Percentiles rank a stretch among this genome's conserved stretches.
These are phyloP conservation scores for Dendrocopos noguchii DNA, from an alignment of 2,113 vertebrate species.

Conservation along the genomic window DNA sequence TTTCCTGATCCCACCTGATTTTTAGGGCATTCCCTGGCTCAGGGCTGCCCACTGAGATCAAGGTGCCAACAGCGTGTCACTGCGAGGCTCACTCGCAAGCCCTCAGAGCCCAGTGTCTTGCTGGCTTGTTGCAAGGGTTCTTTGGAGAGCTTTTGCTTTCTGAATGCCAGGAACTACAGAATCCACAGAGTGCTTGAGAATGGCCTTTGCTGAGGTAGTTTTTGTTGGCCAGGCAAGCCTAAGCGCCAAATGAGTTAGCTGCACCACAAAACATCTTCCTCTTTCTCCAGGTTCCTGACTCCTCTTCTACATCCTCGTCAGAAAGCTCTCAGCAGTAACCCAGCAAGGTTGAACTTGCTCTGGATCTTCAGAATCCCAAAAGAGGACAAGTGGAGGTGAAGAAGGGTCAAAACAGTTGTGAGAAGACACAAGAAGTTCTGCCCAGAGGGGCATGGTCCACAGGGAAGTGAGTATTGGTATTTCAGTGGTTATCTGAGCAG, in stretches of 20 bases:
- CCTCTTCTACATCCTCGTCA: neutral
- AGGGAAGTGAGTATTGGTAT: neutral
- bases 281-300: slow-evolving; percentile 25
- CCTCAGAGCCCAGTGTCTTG: neutral
- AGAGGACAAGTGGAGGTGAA: neutral
- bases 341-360: neutral
- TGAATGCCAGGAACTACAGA: slow-evolving; percentile 5
- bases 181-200: slow-evolving; percentile 3
- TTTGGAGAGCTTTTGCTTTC: slow-evolving; percentile 4
- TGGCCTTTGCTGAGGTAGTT: slow-evolving; percentile 56
- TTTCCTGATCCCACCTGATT: neutral
- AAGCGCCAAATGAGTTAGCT: neutral
- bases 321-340: neutral
- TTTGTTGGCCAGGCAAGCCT: slow-evolving; percentile 38
- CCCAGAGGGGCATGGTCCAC: neutral
- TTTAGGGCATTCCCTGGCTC: neutral
- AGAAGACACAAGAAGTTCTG: neutral
- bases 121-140: neutral
- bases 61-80: neutral
- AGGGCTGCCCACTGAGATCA: neutral
- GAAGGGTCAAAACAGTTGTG: neutral
- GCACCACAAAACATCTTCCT: neutral
- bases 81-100: neutral
- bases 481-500: neutral
- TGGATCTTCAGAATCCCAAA: slow-evolving; percentile 8